These are phyloP conservation scores for Egretta garzetta DNA, from an alignment of 2,113 vertebrate genomes.

Conservation along the genomic window DNA sequence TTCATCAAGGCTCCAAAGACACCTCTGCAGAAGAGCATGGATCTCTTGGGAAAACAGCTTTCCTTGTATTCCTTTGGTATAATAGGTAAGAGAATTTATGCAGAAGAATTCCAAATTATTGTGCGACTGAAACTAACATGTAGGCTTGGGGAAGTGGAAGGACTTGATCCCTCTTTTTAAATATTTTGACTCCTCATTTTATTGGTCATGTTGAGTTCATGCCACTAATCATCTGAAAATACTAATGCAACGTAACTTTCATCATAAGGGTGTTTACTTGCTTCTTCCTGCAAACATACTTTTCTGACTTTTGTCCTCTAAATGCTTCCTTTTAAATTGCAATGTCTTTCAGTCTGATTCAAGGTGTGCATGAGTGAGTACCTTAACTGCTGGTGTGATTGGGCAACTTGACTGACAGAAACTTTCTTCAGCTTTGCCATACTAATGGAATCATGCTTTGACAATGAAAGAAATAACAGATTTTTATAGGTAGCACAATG, in stretches of 20 bases:
- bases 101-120: neutral
- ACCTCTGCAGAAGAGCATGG: conserved; percentile 98
- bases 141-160: neutral
- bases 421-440: neutral
- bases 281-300: neutral
- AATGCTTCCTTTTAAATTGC: neutral
- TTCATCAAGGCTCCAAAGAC: conserved; percentile 92
- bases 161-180: neutral
- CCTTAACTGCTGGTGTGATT: neutral
- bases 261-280: neutral
- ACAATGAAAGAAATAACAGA: neutral
- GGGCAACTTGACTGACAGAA: neutral
- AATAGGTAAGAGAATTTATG: conserved; percentile 84
- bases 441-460: neutral
- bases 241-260: neutral
- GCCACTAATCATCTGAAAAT: neutral
- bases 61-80: conserved; percentile 97
- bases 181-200: neutral
- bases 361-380: neutral
- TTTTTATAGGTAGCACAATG: neutral
- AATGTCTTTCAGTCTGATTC: neutral
- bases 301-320: neutral
- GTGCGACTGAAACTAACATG: neutral
- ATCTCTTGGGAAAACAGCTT: conserved; percentile 95
- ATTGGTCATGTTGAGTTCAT: neutral